Conservation (phyloP, 2,797 vertebrate genomes). For the Platyrinchus mystaceus region DNA sequence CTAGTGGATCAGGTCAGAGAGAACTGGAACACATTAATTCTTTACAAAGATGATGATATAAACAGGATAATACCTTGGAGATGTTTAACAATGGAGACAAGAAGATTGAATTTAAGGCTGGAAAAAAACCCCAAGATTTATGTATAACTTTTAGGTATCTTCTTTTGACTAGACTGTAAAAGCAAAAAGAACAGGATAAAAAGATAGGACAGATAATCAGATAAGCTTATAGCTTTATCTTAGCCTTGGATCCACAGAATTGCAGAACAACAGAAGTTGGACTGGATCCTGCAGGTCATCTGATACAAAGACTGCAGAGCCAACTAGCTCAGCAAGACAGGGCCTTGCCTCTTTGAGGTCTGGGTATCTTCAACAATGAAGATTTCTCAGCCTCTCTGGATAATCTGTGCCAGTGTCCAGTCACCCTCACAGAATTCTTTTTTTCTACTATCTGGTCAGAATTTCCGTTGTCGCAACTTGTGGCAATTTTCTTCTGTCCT, state of each 20-base stretch:
- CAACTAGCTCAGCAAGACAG: background rate
- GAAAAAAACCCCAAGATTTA: background rate
- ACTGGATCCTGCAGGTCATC: background rate
- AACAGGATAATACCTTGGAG: background rate
- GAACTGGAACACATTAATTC: background rate
- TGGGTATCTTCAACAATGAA: background rate
- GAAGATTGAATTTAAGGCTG: background rate
- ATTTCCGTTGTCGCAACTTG: background rate
- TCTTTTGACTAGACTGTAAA: background rate
- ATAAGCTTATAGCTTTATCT: background rate
- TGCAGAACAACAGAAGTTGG: background rate
- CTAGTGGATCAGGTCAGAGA: background rate
- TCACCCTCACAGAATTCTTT: fast-evolving
- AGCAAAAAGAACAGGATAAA: background rate
- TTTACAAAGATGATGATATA: background rate
- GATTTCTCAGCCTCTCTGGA: background rate
- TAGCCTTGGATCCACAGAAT: background rate
- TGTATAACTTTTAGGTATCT: background rate
- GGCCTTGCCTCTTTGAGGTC: background rate
- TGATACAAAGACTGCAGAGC: background rate
- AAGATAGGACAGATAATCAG: background rate
- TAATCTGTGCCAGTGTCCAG: background rate
- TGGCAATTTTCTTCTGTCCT: background rate
- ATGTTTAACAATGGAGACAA: background rate
- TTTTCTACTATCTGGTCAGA: background rate